A percentile compares a stretch with the other conserved stretches of the same genome.
Conservation (phyloP, 1,140 invertebrate species). For the Cherax destructor region DNA sequence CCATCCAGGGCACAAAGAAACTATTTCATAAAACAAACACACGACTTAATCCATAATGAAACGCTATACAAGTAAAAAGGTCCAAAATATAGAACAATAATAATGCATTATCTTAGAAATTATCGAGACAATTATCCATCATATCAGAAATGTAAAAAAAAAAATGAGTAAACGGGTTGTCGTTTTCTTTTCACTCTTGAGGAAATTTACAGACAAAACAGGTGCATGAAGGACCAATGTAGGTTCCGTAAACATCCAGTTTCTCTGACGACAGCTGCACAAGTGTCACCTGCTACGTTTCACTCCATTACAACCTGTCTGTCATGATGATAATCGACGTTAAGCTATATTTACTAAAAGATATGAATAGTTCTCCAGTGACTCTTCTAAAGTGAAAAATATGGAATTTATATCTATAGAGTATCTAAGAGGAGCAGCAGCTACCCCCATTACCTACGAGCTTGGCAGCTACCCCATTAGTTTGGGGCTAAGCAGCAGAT, state of each 20-base stretch:
- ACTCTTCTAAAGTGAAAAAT: too few species aligned
- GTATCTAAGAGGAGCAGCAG: neutral
- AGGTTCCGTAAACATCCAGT: neutral
- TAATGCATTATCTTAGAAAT: too few species aligned
- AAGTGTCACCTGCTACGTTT: neutral
- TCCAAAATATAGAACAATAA: too few species aligned
- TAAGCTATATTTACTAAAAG: neutral
- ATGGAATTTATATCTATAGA: neutral
- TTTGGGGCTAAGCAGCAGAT: neutral
- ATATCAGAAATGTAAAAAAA: neutral
- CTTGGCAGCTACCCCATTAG: neutral
- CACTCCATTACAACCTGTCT: neutral
- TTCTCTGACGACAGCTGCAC: neutral
- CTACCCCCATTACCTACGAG: too few species aligned
- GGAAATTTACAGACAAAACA: neutral
- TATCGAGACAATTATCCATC: too few species aligned
- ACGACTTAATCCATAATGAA: too few species aligned
- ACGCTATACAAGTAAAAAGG: too few species aligned
- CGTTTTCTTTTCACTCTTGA: neutral
- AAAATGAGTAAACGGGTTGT: neutral
- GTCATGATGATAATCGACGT: neutral
- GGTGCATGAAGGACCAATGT: neutral
- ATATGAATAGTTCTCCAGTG: too few species aligned
- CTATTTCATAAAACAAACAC: too few species aligned
- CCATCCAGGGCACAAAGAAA: too few species aligned